Evolutionary conservation across 2,113 vertebrate genomes (phyloP), one percentile per base, ranked within the genome.

Genomic region (Jaculus jaculus): DNA sequence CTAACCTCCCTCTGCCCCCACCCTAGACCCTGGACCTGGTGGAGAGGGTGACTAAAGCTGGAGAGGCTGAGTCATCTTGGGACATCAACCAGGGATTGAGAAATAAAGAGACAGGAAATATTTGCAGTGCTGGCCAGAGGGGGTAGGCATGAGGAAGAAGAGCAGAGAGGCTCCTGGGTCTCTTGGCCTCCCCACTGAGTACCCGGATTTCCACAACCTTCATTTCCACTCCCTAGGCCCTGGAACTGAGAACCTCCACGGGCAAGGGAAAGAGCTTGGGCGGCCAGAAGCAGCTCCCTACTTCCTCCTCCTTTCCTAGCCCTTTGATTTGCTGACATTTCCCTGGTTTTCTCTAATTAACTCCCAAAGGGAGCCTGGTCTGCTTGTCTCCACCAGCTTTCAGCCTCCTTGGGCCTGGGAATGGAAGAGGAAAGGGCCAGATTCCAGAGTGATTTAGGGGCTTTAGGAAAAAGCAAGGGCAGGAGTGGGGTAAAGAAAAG

Each of bases 21-120:
- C 78, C 84, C 84, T 63, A 4, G 47, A 61, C 74, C 73, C 81
- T n/a, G 74, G 61, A 72, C 80, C 73, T 28, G 28, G 51, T 11
- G 72, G 75, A 58, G 60, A 75, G 23, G 26, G 65, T 94, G 94
- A 90, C 94, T 81, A 92, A 94, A 82, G 78, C 71, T 0, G 63
- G 92, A 93, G 90, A 92, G 73, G 85, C 75, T 97, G 96, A 95
- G 96, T 95, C 96, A 96, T 95, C 75, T 87, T 88, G 96, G 93
- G 96, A 96, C 39, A 77, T 54, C 15, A 91, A 96, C 97, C 94
- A 94, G 90, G 93, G 81, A 93, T 90, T 96, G 96, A 85, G 96
- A 96, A 95, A 95, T 54, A 66, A 54, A 26, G 20, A 93, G 95
- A 71, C 95, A 83, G 92, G 87, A 96, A 95, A 89, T 89, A 34